Evolutionary conservation across 2,797 vertebrate genomes (phyloP), one percentile per base, ranked within the genome.

Genomic region (Sebastolobus alascanus): DNA sequence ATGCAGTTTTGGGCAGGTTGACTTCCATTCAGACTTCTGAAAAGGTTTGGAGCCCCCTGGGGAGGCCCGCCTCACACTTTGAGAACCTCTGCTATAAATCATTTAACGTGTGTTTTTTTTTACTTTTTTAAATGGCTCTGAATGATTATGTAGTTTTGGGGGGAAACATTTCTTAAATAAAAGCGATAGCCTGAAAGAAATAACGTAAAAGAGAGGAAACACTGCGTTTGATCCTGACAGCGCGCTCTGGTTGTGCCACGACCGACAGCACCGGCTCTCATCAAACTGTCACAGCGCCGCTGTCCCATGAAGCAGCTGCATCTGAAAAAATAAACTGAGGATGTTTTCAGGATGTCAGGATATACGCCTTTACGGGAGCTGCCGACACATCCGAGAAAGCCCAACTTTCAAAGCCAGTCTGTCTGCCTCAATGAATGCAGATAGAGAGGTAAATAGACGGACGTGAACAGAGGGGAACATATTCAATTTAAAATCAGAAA

Each of bases 231-330:
- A 86, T 89, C 58, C 40, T 58, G 83, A 78, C 63, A 68, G 69
- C 2, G 10, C 8, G 54, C 68, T 46, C 65, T 66, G 77, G 68
- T 68, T 84, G 84, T 88, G 82, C 77, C 79, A 84, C n/a, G 60
- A 78, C 79, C 43, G 27, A 83, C 83, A 73, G 67, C 70, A n/a
- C 58, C 74, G 31, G 69, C 79, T 74, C 75, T 73, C 88, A 76
- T 84, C 90, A 59, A 65, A 77, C 68, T 84, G 83, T 72, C 84
- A 83, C 76, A 5, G 74, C 22, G 61, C 83, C 58, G 22, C 79
- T 76, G 73, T 79, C 83, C 70, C 54, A 77, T 77, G 75, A 88
- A 84, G 77, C 75, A 31, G 73, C 11, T 37, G 77, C 40, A 56
- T 43, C 37, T 43, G 43, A 79, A 68, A 46, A 76, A 75, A 86